These are phyloP conservation scores for Chloropsis cyanopogon DNA, from an alignment of 2,113 vertebrate species.

Conservation along the genomic window DNA sequence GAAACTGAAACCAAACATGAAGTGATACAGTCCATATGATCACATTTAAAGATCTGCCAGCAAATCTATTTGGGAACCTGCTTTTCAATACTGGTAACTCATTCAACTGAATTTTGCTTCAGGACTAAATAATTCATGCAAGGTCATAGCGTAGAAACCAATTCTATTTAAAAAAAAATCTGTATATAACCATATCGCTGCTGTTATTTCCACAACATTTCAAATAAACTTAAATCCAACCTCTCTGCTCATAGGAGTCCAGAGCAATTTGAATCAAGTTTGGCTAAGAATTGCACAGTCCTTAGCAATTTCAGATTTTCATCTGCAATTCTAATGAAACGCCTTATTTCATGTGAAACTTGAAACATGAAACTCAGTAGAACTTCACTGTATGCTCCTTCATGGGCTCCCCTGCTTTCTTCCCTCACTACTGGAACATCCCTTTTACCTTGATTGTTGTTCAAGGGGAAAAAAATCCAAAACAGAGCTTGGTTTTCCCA, in stretches of 20 bases:
- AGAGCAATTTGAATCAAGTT: background rate
- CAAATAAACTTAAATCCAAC: background rate
- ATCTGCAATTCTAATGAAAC: background rate
- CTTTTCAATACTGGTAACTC: background rate
- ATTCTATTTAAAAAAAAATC: background rate
- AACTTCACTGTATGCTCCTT: background rate
- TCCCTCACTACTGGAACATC: background rate
- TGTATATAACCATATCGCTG: background rate
- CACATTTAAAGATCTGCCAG: background rate
- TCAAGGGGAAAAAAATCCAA: background rate
- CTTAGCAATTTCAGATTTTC: background rate
- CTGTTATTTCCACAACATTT: background rate
- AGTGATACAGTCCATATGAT: background rate
- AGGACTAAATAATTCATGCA: background rate
- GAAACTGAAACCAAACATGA: constrained; percentile 3
- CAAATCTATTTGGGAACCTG: background rate
- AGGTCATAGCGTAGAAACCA: background rate
- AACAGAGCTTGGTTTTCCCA: background rate
- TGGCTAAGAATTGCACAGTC: background rate
- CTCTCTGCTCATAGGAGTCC: background rate
- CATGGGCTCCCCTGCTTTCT: background rate
- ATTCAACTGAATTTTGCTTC: background rate
- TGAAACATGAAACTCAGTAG: background rate
- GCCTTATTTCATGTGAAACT: background rate
- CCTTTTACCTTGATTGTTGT: background rate